Conservation (phyloP, 2,888 invertebrate species). For the Taphrorychus bicolor region DNA sequence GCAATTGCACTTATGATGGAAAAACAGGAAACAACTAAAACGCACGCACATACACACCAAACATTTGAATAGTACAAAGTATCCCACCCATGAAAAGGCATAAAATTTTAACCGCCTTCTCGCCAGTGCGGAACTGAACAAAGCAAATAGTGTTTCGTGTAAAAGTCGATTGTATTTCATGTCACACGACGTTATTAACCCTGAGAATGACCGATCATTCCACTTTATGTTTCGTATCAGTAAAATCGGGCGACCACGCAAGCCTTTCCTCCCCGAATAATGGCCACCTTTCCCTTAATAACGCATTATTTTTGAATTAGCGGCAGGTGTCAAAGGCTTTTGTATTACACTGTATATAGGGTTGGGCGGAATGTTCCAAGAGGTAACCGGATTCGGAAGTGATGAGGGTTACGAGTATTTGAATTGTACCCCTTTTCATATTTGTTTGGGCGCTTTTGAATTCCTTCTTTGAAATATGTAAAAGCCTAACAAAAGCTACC, state of each 20-base stretch:
- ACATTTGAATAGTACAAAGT: neutral
- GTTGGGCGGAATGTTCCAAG: neutral
- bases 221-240: slow-evolving; percentile 52
- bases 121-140: slow-evolving; percentile 31
- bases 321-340: slow-evolving; percentile 22
- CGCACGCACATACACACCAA: neutral
- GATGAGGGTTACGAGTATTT: neutral
- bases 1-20: neutral
- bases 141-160: slow-evolving; percentile 52
- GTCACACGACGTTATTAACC: slow-evolving; percentile 50
- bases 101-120: neutral
- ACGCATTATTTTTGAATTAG: slow-evolving; percentile 30
- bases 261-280: slow-evolving; percentile 26
- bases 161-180: slow-evolving; percentile 49
- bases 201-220: slow-evolving; percentile 56
- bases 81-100: neutral
- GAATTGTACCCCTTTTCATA: neutral
- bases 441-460: neutral
- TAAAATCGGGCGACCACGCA: slow-evolving; percentile 47
- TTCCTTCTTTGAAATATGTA: neutral
- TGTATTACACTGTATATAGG: slow-evolving; percentile 7
- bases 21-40: too few relatives aligned
- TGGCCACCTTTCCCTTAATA: slow-evolving; percentile 18
- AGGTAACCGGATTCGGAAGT: neutral
- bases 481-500: too few relatives aligned